phyloP scores from a whole-genome alignment of 2,113 vertebrate species.

The Ctenodactylus gundi region DNA sequence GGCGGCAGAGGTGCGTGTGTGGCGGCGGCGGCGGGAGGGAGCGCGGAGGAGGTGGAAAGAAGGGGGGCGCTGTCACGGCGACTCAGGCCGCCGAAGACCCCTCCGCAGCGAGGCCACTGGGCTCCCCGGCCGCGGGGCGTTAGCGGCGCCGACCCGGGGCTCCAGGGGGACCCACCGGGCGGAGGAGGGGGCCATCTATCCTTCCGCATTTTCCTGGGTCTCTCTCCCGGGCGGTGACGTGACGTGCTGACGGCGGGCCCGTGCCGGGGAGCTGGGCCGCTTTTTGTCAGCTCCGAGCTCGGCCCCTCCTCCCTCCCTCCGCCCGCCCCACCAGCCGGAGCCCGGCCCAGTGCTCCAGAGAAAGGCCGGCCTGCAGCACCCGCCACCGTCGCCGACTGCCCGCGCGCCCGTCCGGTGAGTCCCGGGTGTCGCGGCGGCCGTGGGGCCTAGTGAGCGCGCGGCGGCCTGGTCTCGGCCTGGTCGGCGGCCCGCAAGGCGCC shows the following conservation, averaged over 20 bases:
- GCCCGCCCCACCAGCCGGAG: slow-evolving; percentile 84
- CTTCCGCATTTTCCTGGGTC: slow-evolving; percentile 95
- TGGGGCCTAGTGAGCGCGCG: slow-evolving; percentile 51
- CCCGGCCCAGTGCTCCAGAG: slow-evolving; percentile 92
- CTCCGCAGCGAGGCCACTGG: slow-evolving; percentile 61
- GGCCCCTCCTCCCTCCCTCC: slow-evolving; percentile 92
- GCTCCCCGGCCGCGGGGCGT: slow-evolving; percentile 49
- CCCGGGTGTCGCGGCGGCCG: slow-evolving; percentile 75
- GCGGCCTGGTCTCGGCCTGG: slow-evolving; percentile 78
- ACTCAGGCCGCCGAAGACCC: slow-evolving; percentile 71
- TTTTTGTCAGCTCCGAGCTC: slow-evolving; percentile 91
- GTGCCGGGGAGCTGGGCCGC: slow-evolving; percentile 93
- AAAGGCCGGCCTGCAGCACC: slow-evolving; percentile 82
- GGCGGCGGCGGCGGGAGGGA: slow-evolving; percentile 68
- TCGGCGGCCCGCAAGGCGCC: slow-evolving; percentile 72
- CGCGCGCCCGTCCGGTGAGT: slow-evolving; percentile 75
- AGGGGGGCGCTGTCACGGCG: slow-evolving; percentile 77
- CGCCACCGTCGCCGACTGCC: slow-evolving; percentile 74
- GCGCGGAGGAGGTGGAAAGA: slow-evolving; percentile 76
- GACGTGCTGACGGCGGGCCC: slow-evolving; percentile 93
- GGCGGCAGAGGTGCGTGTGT: slow-evolving; percentile 68
- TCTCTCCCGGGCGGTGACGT: slow-evolving; percentile 93
- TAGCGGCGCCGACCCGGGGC: slow-evolving; percentile 75
- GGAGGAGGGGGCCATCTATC: slow-evolving; percentile 83
- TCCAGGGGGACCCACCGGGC: slow-evolving; percentile 76